A percentile compares a stretch with the other conserved stretches of the same genome.
Evolutionary conservation across 2,888 invertebrate genomes (phyloP).

Genomic region (Heliconius ethilla): DNA sequence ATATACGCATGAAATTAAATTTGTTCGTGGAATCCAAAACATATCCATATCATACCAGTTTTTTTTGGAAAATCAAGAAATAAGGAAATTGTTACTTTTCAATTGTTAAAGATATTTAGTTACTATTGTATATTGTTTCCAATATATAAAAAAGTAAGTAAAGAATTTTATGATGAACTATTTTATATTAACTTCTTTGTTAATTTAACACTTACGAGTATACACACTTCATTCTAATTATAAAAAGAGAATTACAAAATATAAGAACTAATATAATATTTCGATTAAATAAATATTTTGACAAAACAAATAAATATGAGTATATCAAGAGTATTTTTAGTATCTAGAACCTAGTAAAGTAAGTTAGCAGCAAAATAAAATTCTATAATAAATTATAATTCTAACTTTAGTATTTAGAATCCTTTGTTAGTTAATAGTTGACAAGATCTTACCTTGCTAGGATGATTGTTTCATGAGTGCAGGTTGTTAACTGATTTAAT

Average conservation of each 20-base stretch:
- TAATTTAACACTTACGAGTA: no score
- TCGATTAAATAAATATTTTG: background rate
- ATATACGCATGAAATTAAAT: background rate
- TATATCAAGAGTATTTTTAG: background rate
- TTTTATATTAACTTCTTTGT: slow-evolving; percentile 1
- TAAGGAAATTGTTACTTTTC: no score
- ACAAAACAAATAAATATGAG: background rate
- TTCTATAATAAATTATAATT: background rate
- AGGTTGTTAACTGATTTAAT: background rate
- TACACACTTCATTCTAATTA: background rate
- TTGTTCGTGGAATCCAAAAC: background rate
- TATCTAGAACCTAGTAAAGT: background rate
- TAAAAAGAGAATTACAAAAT: no score
- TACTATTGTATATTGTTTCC: no score
- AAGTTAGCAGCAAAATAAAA: background rate
- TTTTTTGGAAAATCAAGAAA: background rate
- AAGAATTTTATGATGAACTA: background rate
- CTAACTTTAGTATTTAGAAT: background rate
- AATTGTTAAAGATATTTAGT: no score
- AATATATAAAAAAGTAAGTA: no score
- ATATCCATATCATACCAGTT: no score
- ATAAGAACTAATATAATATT: no score
- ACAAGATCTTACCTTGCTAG: slow-evolving; percentile 29
- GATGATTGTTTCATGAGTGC: background rate
- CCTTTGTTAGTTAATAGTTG: background rate